phyloP scores from a whole-genome alignment of 1,140 invertebrate species.

The Patella vulgata region DNA sequence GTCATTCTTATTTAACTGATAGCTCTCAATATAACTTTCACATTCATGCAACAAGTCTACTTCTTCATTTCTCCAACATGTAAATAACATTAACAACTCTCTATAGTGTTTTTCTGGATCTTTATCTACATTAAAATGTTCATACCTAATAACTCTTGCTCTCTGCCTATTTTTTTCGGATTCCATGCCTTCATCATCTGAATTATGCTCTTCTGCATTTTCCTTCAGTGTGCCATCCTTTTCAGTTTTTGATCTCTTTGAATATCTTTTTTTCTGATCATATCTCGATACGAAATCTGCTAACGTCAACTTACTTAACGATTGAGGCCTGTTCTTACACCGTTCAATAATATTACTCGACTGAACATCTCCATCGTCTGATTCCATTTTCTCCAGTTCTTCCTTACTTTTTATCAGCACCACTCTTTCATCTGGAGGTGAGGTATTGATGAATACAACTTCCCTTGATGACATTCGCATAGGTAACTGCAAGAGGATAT shows the following conservation, averaged over 20 bases:
- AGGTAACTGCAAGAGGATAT: slow-evolving; percentile 36
- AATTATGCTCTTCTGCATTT: too few species aligned
- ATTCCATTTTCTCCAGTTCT: slow-evolving; percentile 6
- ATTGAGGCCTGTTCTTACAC: slow-evolving; percentile 20
- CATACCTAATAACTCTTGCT: too few species aligned
- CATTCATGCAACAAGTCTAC: too few species aligned
- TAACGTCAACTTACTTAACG: slow-evolving; percentile 13
- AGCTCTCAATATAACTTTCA: slow-evolving; percentile 17
- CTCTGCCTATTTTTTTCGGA: slow-evolving; percentile 17
- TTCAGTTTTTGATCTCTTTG: too few species aligned
- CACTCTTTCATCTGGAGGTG: slow-evolving; percentile 18
- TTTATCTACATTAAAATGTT: slow-evolving; percentile 12
- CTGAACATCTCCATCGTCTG: slow-evolving; percentile 17
- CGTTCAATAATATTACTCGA: slow-evolving; percentile 12
- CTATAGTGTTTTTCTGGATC: slow-evolving; percentile 27
- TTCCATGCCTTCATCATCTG: too few species aligned
- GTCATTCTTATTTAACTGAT: neutral
- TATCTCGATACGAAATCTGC: slow-evolving; percentile 19
- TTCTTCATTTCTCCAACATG: slow-evolving; percentile 19
- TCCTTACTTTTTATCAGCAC: slow-evolving; percentile 21
- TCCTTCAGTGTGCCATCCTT: too few species aligned
- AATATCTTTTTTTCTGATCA: slow-evolving; percentile 8
- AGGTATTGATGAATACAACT: slow-evolving; percentile 37
- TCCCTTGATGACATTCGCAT: slow-evolving; percentile 27
- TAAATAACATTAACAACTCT: slow-evolving; percentile 18